Conservation (phyloP, 2,888 invertebrate species). For the Stenurella melanura region DNA sequence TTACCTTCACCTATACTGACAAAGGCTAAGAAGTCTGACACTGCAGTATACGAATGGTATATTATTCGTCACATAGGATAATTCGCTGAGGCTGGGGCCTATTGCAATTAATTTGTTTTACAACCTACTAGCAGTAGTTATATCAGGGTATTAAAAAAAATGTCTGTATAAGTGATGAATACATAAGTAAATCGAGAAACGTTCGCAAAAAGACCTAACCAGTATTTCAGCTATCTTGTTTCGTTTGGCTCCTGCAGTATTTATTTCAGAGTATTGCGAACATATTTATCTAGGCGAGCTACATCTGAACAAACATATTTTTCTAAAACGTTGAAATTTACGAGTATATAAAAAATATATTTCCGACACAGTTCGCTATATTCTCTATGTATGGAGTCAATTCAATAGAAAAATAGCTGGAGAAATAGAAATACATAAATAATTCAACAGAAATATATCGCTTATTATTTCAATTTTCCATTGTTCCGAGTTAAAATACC, state of each 20-base stretch:
- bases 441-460: constrained; percentile 2
- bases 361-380: background rate
- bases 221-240: background rate
- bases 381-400: background rate
- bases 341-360: background rate
- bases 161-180: no score
- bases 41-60: no score
- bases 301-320: background rate
- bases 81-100: no score
- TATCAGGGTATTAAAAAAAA: no score
- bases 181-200: no score
- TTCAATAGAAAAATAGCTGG: background rate
- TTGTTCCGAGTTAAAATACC: background rate
- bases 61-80: no score
- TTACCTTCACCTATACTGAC: no score
- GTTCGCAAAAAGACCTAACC: no score
- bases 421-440: constrained; percentile 7
- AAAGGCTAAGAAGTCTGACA: no score
- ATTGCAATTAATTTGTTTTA: no score
- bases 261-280: background rate
- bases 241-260: background rate
- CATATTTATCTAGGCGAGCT: background rate
- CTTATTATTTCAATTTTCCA: constrained; percentile 1
- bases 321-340: background rate
- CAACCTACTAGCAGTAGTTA: no score